A percentile compares a stretch with the other conserved stretches of the same genome.
phyloP scores from a whole-genome alignment of 2,888 invertebrate species.

The Actias luna region DNA sequence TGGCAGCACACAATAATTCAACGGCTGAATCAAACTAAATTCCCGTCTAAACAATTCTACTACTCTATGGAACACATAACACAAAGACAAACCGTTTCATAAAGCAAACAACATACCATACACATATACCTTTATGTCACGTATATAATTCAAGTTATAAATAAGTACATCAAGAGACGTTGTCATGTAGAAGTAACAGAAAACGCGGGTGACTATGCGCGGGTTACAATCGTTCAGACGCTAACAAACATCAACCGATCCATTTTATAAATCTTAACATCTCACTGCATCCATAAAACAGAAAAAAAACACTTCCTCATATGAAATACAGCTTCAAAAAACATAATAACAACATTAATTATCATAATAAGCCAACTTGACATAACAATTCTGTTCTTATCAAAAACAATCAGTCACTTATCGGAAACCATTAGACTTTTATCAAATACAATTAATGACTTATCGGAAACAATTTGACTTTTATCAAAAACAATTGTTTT shows the following conservation, averaged over 20 bases:
- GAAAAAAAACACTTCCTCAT: no score
- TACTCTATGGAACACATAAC: neutral
- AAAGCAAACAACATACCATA: neutral
- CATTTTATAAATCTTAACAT: neutral
- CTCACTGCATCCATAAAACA: no score
- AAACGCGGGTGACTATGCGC: neutral
- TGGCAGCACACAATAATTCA: neutral
- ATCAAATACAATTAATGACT: neutral
- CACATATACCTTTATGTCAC: neutral
- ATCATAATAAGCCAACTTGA: no score
- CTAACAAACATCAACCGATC: neutral
- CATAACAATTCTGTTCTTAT: neutral
- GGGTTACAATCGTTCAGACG: neutral
- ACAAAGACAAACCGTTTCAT: neutral
- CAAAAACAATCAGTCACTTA: neutral
- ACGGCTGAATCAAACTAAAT: neutral
- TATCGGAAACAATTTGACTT: neutral
- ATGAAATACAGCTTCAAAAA: no score
- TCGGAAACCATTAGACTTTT: neutral
- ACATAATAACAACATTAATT: no score
- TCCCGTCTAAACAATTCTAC: neutral
- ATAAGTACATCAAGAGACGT: neutral
- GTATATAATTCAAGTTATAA: constrained; percentile 3
- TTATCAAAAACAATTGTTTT: no score
- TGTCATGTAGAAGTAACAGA: neutral